Conservation (phyloP, 2,797 vertebrate genomes). For the Catostomus latipinnis region DNA sequence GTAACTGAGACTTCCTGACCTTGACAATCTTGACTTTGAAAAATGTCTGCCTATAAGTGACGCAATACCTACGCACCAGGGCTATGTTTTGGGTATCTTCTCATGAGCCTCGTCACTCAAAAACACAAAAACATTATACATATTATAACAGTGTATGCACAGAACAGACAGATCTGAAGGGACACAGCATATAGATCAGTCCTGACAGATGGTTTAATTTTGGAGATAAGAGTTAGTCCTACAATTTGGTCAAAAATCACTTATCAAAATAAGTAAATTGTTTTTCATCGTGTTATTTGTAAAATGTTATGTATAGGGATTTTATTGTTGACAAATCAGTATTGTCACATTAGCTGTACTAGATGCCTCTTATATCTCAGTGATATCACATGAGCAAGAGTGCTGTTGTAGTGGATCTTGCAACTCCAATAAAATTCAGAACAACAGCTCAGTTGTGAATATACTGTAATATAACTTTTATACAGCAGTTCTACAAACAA, state of each 20-base stretch:
- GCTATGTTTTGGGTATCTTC: slow-evolving; percentile 56
- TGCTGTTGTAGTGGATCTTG: no score
- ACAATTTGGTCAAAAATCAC: not conserved
- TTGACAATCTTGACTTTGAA: slow-evolving; percentile 69
- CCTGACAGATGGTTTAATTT: not conserved
- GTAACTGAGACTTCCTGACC: slow-evolving; percentile 75
- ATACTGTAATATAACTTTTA: no score
- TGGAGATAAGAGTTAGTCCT: not conserved
- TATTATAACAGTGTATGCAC: not conserved
- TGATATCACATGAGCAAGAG: no score
- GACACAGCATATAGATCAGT: not conserved
- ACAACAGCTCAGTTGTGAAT: no score
- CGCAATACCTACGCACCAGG: slow-evolving; percentile 55
- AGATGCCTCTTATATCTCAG: not conserved
- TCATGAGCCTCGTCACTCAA: slow-evolving; percentile 4
- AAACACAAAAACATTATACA: slow-evolving; percentile 13
- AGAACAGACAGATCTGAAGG: not conserved
- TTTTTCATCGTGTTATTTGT: not conserved
- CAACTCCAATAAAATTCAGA: no score
- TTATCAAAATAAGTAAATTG: not conserved
- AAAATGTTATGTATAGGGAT: not conserved
- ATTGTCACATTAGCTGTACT: not conserved
- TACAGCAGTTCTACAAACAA: no score
- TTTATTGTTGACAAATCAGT: not conserved
- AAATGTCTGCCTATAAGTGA: slow-evolving; percentile 65